Conservation (phyloP, 2,797 vertebrate species). For the Microctenopoma steveboyesi region DNA sequence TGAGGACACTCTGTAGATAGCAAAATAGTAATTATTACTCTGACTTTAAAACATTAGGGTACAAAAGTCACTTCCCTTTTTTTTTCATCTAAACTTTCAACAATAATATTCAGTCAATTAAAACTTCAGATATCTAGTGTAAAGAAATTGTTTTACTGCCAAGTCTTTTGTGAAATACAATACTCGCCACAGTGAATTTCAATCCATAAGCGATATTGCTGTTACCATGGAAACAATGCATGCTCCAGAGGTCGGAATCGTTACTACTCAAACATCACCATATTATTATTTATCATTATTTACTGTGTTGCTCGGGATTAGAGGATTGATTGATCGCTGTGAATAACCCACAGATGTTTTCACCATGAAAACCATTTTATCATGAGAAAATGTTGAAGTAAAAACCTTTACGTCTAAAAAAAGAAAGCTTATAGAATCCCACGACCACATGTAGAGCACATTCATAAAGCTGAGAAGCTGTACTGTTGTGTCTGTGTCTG, state of each 20-base stretch:
- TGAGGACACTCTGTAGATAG: neutral
- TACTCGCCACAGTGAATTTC: constrained; percentile 19
- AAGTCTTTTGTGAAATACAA: constrained; percentile 19
- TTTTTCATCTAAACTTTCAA: neutral
- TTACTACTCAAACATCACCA: constrained; percentile 8
- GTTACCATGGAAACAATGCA: constrained; percentile 38
- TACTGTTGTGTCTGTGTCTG: too few species aligned
- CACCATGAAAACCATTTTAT: neutral
- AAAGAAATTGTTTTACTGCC: constrained; percentile 3
- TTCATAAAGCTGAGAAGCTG: too few species aligned
- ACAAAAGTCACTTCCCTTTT: neutral
- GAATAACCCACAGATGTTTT: neutral
- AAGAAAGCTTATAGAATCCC: too few species aligned
- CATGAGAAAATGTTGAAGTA: neutral
- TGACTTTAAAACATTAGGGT: neutral
- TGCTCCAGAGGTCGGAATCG: constrained; percentile 3
- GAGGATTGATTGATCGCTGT: neutral
- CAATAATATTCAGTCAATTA: neutral
- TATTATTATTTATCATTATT: constrained; percentile 3
- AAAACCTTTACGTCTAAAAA: too few species aligned
- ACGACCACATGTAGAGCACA: too few species aligned
- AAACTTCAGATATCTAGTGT: neutral
- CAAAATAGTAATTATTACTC: neutral
- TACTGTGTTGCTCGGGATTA: neutral
- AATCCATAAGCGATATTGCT: constrained; percentile 22